phyloP scores from a whole-genome alignment of 2,113 vertebrate species.

The Eclectus roratus region DNA sequence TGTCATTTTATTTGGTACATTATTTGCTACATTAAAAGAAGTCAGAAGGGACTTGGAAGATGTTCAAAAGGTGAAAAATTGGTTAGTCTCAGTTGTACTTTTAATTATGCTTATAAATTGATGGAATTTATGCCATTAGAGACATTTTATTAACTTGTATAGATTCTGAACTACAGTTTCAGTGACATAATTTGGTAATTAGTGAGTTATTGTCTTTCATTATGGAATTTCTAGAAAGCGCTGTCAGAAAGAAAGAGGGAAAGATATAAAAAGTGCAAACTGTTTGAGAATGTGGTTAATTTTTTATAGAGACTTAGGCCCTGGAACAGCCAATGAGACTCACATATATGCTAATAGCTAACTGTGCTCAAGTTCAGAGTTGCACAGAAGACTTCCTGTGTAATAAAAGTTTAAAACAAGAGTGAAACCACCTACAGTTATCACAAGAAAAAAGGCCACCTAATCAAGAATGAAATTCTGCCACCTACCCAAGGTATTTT shows the following conservation, averaged over 20 bases:
- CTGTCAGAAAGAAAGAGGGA: neutral
- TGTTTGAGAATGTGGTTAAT: neutral
- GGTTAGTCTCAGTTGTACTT: slow-evolving; percentile 1
- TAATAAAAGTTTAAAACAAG: neutral
- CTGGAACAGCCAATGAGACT: neutral
- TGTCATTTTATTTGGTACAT: neutral
- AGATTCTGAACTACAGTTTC: slow-evolving; percentile 21
- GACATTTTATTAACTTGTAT: slow-evolving; percentile 27
- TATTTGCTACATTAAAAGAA: slow-evolving; percentile 5
- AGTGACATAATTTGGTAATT: slow-evolving; percentile 15
- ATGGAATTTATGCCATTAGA: neutral
- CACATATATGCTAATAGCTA: neutral
- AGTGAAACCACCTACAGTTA: neutral
- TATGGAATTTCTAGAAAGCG: neutral
- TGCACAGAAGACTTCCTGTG: neutral
- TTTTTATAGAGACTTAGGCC: neutral
- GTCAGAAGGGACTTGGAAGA: neutral
- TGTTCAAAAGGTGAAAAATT: slow-evolving; percentile 32
- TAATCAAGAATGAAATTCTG: neutral
- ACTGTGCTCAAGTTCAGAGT: neutral
- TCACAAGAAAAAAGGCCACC: neutral
- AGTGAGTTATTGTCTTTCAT: neutral
- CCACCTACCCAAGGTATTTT: neutral
- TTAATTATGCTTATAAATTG: slow-evolving; percentile 36
- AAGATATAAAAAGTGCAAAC: neutral